Evolutionary conservation across 2,888 invertebrate species (phyloP), one percentile per base, ranked within the genome.

Genomic region (Lasioglossum lativentre): DNA sequence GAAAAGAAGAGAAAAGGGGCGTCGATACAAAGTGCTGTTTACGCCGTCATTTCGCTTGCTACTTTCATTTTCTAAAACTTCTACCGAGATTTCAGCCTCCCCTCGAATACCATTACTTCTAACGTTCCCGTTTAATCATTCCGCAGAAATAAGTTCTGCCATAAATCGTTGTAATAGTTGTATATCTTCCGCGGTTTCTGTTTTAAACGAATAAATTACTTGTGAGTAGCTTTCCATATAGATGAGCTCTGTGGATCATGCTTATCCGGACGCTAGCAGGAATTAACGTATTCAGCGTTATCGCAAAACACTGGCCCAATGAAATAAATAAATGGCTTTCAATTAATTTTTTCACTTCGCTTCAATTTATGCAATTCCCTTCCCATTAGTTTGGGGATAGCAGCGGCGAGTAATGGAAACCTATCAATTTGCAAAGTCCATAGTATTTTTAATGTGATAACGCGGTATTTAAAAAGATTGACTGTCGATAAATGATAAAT

Each of bases 1-100:
- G 52, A 74, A 83, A 82, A 91, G 78, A 88, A 88, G 85, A 78
- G 79, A 85, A 52, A 52, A 56, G 56, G 80, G 76, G 75, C 79
- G 88, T 88, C 91, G 91, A 91, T 91, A 91, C 90, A 89, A 85
- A 88, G 87, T 86, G 86, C 88, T 86, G 84, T 90, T 90, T 90
- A 88, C 85, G 83, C 80, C 83, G 74, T 78, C 80, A 19, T 80
- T 83, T 81, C 63, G 52, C 72, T 78, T 40, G 47, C 75, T 71
- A 71, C 81, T 78, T 88, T 79, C 81, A 56, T 82, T 47, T 82
- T 73, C 82, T 73, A n/a, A 52, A 78, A 68, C 34, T 52, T 19
- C 27, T 40, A 12, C 30, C n/a, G 34, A 75, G 78, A 56, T 70
- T 75, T 74, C 78, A 80, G 74, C 56, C 56, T 5, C 14, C 68